Evolutionary conservation across 2,113 vertebrate genomes (phyloP), one percentile per base, ranked within the genome.

Genomic region (Hylia prasina): DNA sequence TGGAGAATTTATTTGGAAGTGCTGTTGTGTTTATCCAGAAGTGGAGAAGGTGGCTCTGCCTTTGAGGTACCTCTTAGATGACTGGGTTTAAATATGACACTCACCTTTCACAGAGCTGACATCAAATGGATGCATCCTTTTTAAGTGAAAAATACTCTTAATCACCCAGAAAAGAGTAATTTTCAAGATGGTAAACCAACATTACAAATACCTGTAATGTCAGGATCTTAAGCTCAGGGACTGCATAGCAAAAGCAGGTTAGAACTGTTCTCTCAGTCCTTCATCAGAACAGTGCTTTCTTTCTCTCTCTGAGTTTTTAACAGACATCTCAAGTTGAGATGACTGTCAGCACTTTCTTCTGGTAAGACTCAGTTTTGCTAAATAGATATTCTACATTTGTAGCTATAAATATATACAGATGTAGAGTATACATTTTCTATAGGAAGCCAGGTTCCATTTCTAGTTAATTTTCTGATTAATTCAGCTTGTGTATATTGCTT

Each of bases 281-380:
- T 80, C 6, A 3, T 73, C 63, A 80, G 71, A 91, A 96, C 90
- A 95, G 58, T 58, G 35, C 54, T 87, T 87, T 8, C 89, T 91
- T 87, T 10, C 90, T 91, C 96, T 45, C 42, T 81, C 69, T 66
- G 75, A 72, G 68, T 85, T 96, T 96, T 94, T 88, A 93, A 88
- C 73, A 94, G 66, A 53, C 70, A 77, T 73, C 68, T 90, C 75
- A 76, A 82, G 30, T 40, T 83, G 82, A 81, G 73, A 76, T 94
- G 66, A 90, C 87, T 94, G 87, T 91, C 75, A 95, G 87, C 78
- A 86, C 84, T 95, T 96, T 94, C 66, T 95, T 72, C 81, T 92
- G 31, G 39, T 88, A 90, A 88, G 71, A 83, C 54, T 73, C 42
- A 71, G 66, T 71, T 96, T 94, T 83, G 33, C 90, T 90, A 93